Evolutionary conservation across 2,797 vertebrate genomes (phyloP).

Genomic region (Sylvia borin): DNA sequence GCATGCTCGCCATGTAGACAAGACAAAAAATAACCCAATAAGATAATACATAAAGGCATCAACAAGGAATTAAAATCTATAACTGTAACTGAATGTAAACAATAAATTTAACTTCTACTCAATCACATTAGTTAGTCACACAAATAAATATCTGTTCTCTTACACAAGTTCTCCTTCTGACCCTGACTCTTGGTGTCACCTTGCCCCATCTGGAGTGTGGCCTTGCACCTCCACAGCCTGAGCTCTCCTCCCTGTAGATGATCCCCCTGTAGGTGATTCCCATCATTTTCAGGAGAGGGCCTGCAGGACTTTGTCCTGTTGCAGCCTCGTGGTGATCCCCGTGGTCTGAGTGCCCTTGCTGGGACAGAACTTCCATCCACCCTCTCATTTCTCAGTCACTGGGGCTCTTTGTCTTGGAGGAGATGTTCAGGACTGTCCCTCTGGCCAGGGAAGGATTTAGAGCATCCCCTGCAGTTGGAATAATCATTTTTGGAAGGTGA

Average conservation of each 20-base stretch:
- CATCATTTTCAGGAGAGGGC: not conserved
- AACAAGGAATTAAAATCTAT: too few relatives aligned
- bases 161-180: too few relatives aligned
- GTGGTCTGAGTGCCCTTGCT: not conserved
- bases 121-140: too few relatives aligned
- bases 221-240: not conserved
- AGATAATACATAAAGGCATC: too few relatives aligned
- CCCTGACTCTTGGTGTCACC: not conserved
- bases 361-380: not conserved
- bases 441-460: not conserved
- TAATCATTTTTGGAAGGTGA: not conserved
- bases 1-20: too few relatives aligned
- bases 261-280: not conserved
- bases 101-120: too few relatives aligned
- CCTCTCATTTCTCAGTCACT: too few relatives aligned
- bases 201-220: not conserved
- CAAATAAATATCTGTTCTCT: too few relatives aligned
- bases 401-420: not conserved
- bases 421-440: not conserved
- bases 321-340: not conserved
- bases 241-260: not conserved
- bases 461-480: not conserved
- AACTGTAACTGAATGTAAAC: too few relatives aligned
- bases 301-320: not conserved
- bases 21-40: too few relatives aligned